Evolutionary conservation across 2,113 vertebrate genomes (phyloP), one percentile per base, ranked within the genome.

Genomic region (Chelonoidis abingdonii): DNA sequence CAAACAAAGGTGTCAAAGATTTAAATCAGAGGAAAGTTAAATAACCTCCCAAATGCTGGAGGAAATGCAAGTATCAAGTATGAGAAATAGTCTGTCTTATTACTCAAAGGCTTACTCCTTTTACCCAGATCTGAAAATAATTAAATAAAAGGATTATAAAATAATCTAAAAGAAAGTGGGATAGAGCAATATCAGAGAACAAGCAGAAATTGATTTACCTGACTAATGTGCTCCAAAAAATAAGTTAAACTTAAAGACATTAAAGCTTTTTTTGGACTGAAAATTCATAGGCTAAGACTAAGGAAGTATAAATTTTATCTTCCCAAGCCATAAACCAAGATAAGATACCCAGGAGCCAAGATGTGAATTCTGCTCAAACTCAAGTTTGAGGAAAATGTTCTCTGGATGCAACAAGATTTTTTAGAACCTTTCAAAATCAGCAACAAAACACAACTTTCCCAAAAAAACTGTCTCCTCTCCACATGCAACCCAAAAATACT

Each of bases 21-120:
- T 21, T 94, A 87, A 95, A 91, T 4, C 44, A 85, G 89, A 93
- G 49, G 21, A 59, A 93, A 82, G 19, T 52, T 29, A 93, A 91
- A 86, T 72, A n/a, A 16, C 83, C 83, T 96, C 84, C 49, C 56
- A 47, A 72, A 19, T 92, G 44, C 5, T 5, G 10, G 86, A 78
- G 50, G 49, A 93, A 96, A 81, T 84, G 38, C 3, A 53, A 53
- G 31, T 16, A 29, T 82, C 76, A 80, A 14, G 44, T 92, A 84
- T 0, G 0, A 27, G 19, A 86, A 41, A 76, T 25, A 24, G 21
- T 76, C 41, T 76, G 72, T 76, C 10, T 76, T 76, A 41, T 38
- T 76, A 76, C 72, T 44, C 72, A 76, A 44, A 76, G 5, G 41
- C 38, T 83, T 83, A 22, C 72, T 87, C 38, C n/a, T 88, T 89